Evolutionary conservation across 2,113 vertebrate species (phyloP).

Genomic region (Bufo gargarizans): DNA sequence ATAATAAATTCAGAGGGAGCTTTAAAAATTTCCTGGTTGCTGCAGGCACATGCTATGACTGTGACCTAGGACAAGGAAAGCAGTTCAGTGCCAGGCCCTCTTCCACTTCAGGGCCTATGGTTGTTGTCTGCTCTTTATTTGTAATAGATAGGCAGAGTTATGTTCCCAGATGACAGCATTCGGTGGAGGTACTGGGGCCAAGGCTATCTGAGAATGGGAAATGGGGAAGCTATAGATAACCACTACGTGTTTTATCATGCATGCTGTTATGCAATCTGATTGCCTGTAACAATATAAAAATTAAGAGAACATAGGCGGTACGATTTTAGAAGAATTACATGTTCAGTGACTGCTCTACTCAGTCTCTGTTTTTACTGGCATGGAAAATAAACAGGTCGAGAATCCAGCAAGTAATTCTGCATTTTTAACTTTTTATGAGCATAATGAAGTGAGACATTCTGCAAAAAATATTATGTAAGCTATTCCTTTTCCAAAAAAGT

Average conservation of each 20-base stretch:
- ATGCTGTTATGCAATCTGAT: not conserved
- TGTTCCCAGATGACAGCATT: not conserved
- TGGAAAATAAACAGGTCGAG: constrained; percentile 65
- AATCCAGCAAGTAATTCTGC: constrained; percentile 66
- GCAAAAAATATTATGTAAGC: constrained; percentile 63
- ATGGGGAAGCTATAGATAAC: not conserved
- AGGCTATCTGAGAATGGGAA: not conserved
- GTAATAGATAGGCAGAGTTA: no score
- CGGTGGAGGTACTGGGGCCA: not conserved
- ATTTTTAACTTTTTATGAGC: constrained; percentile 65
- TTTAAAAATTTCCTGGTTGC: not conserved
- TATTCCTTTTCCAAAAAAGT: constrained; percentile 66
- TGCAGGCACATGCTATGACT: not conserved
- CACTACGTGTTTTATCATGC: not conserved
- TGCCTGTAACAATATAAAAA: not conserved
- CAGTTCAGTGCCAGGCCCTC: not conserved
- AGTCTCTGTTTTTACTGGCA: constrained; percentile 55
- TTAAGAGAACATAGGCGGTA: constrained; percentile 21
- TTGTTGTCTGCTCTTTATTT: not conserved
- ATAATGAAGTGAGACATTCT: constrained; percentile 73
- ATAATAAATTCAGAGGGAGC: not conserved
- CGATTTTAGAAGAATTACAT: constrained; percentile 31
- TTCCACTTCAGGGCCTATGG: not conserved
- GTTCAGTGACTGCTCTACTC: constrained; percentile 37
- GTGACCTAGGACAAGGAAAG: not conserved